Base-by-base conservation (phyloP, 2,888 invertebrate species). In the Morpho deidamia region DNA sequence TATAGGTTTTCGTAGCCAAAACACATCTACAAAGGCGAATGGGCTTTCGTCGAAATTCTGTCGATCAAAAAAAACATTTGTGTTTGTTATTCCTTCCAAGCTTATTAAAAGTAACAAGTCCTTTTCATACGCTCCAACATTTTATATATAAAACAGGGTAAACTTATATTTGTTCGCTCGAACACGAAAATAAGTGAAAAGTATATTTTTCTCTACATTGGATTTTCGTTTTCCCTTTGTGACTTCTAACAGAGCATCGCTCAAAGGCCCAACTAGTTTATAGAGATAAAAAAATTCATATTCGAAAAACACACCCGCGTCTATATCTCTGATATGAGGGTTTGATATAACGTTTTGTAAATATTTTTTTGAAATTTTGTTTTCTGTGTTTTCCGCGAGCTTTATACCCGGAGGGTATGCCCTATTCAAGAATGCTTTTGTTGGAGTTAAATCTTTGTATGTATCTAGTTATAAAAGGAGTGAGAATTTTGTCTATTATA, bases 201-300 rank as follows among this genome's bases (percentile, higher is more conserved):
- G 55, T 47, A 44, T 46, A 47, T 46, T 47, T 47, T 37, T 8
- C 43, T 33, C 44, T 46, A 23, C 40, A 50, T 34, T 45, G 42
- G 45, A 55, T 60, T 60, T 56, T 53, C 46, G 46, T 44, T 52
- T 44, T 52, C 45, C 45, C 55, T 53, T 55, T 55, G 58, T 58
- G 48, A 51, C 48, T 53, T 55, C 51, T 58, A 51, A 37, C 9
- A 37, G 48, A 45, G 47, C 40, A 23, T 38, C 53, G 53, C 59
- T 55, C 59, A 57, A 57, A 59, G 59, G 46, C 55, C 49, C 3
- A 53, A 58, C 55, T 54, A 53, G 43, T 46, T 54, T 45, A 53
- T 49, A 38, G 38, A 46, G 48, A 56, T 52, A 40, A 53, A 52
- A 55, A 52, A 49, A 58, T 55, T 55, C 50, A 50, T 39, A 46